Percentiles rank a stretch among this genome's conserved stretches.
phyloP scores from a whole-genome alignment of 2,888 invertebrate species.

The Yponomeuta plumbellus region DNA sequence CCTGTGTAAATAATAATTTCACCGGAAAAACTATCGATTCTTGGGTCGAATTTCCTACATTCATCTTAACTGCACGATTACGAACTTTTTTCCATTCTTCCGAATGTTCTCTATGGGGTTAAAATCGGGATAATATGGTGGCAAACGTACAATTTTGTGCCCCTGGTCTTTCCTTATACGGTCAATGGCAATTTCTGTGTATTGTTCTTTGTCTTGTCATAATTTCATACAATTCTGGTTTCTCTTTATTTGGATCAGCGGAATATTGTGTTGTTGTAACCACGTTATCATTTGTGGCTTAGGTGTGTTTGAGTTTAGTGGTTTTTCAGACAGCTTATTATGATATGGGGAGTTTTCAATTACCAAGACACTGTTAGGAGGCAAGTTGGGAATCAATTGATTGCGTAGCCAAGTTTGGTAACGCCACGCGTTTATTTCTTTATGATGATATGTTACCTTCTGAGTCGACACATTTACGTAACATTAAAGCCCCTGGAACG shows the following conservation, averaged over 20 bases:
- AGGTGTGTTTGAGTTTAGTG: slow-evolving; percentile 17
- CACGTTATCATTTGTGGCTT: slow-evolving; percentile 17
- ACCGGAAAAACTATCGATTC: slow-evolving; percentile 15
- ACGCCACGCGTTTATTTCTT: slow-evolving; percentile 18
- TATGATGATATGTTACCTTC: slow-evolving; percentile 17
- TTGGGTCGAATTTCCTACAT: slow-evolving; percentile 14
- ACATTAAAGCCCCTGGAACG: slow-evolving; percentile 15
- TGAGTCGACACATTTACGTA: slow-evolving; percentile 16
- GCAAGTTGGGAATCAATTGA: slow-evolving; percentile 18
- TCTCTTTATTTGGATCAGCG: neutral
- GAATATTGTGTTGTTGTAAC: slow-evolving; percentile 16
- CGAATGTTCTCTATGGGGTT: slow-evolving; percentile 12
- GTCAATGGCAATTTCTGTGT: slow-evolving; percentile 12
- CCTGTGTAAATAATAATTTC: slow-evolving; percentile 16
- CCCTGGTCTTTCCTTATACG: slow-evolving; percentile 9
- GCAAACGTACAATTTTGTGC: slow-evolving; percentile 12
- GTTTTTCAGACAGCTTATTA: slow-evolving; percentile 18
- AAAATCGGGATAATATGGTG: slow-evolving; percentile 10
- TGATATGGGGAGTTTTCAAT: slow-evolving; percentile 18
- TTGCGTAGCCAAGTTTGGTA: slow-evolving; percentile 18
- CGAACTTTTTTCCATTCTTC: slow-evolving; percentile 12
- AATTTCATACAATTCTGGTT: slow-evolving; percentile 17
- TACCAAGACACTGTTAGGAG: slow-evolving; percentile 15
- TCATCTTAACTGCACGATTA: slow-evolving; percentile 13
- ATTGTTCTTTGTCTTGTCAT: slow-evolving; percentile 18